Evolutionary conservation across 2,888 invertebrate species (phyloP).

Genomic region (Osedax fenrisi): DNA sequence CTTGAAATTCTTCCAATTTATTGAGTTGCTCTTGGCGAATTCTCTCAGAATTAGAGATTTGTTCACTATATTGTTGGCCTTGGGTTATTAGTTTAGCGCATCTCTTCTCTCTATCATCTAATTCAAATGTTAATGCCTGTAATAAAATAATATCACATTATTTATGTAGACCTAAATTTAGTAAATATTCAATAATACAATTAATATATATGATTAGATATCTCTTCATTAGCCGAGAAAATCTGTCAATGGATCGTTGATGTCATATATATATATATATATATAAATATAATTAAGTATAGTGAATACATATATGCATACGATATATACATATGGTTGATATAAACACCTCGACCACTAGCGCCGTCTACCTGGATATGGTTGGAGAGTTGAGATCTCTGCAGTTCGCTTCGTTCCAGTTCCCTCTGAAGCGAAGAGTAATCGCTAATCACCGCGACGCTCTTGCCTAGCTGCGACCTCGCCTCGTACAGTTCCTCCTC

Average conservation of each 20-base stretch:
- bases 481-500: constrained; percentile 43
- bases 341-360: too few relatives aligned
- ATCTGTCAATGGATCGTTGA: too few relatives aligned
- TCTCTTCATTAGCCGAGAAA: too few relatives aligned
- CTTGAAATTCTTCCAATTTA: neutral
- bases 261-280: too few relatives aligned
- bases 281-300: too few relatives aligned
- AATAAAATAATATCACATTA: too few relatives aligned
- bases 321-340: too few relatives aligned
- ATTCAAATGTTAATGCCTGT: neutral
- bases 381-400: constrained; percentile 45
- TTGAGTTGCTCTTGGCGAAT: neutral
- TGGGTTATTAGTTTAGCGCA: neutral
- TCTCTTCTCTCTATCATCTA: neutral
- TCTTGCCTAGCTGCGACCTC: constrained; percentile 40
- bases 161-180: too few relatives aligned
- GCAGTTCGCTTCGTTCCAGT: constrained; percentile 45
- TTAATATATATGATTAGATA: too few relatives aligned
- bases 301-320: too few relatives aligned
- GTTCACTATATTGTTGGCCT: neutral
- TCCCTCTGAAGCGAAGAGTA: constrained; percentile 40
- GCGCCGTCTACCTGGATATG: constrained; percentile 49
- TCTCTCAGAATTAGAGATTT: neutral
- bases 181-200: too few relatives aligned
- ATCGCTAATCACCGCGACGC: constrained; percentile 39